Percentiles rank a stretch among this genome's conserved stretches.
These are phyloP conservation scores for Cheilosia soror DNA, from an alignment of 2,888 invertebrate genomes.

Conservation along the genomic window DNA sequence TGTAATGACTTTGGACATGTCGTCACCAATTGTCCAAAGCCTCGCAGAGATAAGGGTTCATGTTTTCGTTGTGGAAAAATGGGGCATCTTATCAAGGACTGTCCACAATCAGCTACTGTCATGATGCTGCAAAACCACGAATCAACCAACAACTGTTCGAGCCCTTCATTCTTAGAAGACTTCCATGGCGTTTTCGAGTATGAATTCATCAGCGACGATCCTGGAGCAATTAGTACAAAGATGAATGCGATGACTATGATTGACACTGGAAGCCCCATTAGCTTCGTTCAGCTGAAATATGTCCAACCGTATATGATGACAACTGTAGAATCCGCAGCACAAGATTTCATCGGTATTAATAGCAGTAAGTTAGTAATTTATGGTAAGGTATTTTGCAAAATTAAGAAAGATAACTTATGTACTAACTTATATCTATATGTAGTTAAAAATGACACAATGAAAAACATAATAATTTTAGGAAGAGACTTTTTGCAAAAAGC, in stretches of 20 bases:
- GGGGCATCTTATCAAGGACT: constrained; percentile 7
- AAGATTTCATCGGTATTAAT: constrained; percentile 29
- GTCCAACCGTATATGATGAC: constrained; percentile 34
- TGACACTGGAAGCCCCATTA: constrained; percentile 39
- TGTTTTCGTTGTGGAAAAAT: constrained; percentile 30
- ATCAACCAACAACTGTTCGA: not conserved
- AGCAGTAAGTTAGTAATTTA: constrained; percentile 21
- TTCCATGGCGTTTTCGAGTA: constrained; percentile 16
- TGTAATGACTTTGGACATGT: constrained; percentile 33
- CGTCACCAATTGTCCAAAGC: constrained; percentile 28
- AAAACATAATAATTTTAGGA: constrained; percentile 28
- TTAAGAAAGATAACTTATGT: constrained; percentile 14
- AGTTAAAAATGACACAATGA: constrained; percentile 33
- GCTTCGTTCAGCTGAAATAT: constrained; percentile 32
- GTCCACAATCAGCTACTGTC: constrained; percentile 11
- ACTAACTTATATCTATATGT: constrained; percentile 18
- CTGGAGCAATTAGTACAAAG: not conserved
- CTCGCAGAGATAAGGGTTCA: constrained; percentile 15
- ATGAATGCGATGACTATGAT: constrained; percentile 40
- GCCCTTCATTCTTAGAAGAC: constrained; percentile 4
- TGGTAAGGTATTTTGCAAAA: constrained; percentile 32
- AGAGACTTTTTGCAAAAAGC: constrained; percentile 39
- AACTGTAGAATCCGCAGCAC: constrained; percentile 8
- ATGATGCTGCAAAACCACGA: not conserved
- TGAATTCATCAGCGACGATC: not conserved